Evolutionary conservation across 1,140 invertebrate species (phyloP).

Genomic region (Nasonia longicornis): DNA sequence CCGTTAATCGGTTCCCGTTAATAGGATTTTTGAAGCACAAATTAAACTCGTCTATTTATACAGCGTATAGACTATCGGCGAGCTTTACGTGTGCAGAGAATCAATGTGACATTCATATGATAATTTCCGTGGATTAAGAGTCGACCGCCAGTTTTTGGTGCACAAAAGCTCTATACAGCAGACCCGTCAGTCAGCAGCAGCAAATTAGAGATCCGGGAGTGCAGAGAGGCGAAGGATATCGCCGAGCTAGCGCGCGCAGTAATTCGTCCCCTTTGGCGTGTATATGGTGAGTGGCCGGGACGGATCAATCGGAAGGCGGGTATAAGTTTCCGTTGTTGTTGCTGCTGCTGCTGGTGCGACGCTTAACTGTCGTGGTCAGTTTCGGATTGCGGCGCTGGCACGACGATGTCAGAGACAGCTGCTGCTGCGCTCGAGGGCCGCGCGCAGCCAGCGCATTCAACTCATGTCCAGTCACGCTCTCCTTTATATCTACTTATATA

Average conservation of each 20-base stretch:
- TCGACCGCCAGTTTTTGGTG: too few relatives aligned
- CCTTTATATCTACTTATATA: slow-evolving; percentile 67
- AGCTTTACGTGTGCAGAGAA: too few relatives aligned
- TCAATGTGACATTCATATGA: too few relatives aligned
- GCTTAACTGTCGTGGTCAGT: slow-evolving; percentile 67
- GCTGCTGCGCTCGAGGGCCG: slow-evolving; percentile 59
- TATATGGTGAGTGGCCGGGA: slow-evolving; percentile 65
- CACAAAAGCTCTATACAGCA: too few relatives aligned
- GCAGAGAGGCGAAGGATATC: neutral
- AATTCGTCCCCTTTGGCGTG: slow-evolving; percentile 66
- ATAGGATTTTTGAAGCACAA: slow-evolving; percentile 36
- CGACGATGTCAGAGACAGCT: slow-evolving; percentile 66
- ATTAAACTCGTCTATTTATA: slow-evolving; percentile 20
- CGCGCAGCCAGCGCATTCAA: slow-evolving; percentile 60
- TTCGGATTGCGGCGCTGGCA: slow-evolving; percentile 63
- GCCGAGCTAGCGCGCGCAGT: slow-evolving; percentile 41
- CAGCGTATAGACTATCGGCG: neutral
- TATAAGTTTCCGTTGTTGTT: slow-evolving; percentile 67
- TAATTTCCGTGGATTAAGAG: too few relatives aligned
- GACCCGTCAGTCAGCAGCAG: too few relatives aligned
- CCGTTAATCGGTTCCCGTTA: slow-evolving; percentile 22
- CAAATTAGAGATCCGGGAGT: too few relatives aligned
- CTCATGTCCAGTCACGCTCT: slow-evolving; percentile 65
- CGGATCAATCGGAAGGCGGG: slow-evolving; percentile 68
- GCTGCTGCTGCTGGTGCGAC: slow-evolving; percentile 45